Base-by-base conservation (phyloP, 2,888 invertebrate genomes). In the Syritta pipiens region DNA sequence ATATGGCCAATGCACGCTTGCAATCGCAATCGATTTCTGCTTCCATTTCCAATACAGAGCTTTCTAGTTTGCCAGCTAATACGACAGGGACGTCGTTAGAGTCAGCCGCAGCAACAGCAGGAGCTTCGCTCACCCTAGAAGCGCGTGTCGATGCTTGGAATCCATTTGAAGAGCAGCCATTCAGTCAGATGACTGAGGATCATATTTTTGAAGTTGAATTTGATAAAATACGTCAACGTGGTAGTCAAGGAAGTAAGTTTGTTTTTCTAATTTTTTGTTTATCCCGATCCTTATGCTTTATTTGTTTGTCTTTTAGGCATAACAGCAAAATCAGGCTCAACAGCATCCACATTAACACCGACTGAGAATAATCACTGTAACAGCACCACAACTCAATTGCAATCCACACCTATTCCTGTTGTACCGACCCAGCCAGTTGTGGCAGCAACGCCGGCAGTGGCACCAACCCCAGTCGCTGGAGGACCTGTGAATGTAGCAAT, bases 191-290 rank as follows among this genome's bases (percentile, higher is more conserved):
- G 89, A 93, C 93, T 3, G 95, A 95, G 84, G 95, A 95, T 90
- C 93, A 94, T 84, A 92, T 94, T 83, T 95, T 95, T 88, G 95
- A 95, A 65, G 94, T 93, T 35, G 95, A 95, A 88, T 95, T 95
- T 86, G 95, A 95, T 87, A 94, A 94, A 88, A 93, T 95, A 83
- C 89, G 95, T 83, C 90, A 93, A 83, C 94, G 94, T 82, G 94
- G 94, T 32, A 89, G 89, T 84, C 93, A 94, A 88, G 94, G 93
- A 86, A 95, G 95, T 93, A 90, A 91, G 92, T 83, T 46, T n/a
- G n/a, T n/a, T 2, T 37, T 5, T 17, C 9, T 17, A 7, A 14
- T 7, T 1, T 6, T 6, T 1, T n/a, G 24, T 12, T 12, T 6
- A 44, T 42, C 6, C 26, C 10, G 5, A 40, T 2, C 7, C 2